Percentiles rank a stretch among this genome's conserved stretches.
These are phyloP conservation scores for Pecten maximus DNA, from an alignment of 2,888 invertebrate genomes.

Conservation along the genomic window DNA sequence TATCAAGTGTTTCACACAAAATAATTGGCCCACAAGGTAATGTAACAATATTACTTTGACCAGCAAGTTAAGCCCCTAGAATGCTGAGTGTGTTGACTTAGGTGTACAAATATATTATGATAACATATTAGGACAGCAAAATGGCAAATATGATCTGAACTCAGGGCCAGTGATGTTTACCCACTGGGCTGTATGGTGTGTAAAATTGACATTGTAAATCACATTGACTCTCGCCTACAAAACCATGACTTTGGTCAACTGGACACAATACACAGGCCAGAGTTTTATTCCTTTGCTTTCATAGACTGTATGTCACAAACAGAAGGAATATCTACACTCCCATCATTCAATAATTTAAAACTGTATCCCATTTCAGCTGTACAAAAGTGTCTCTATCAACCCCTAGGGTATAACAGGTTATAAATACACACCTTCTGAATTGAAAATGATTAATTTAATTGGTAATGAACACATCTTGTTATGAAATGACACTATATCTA, in stretches of 20 bases:
- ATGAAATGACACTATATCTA: too few relatives aligned
- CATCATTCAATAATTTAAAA: not conserved
- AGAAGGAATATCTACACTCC: not conserved
- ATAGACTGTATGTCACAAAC: not conserved
- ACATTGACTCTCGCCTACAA: not conserved
- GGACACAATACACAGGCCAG: not conserved
- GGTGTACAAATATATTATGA: not conserved
- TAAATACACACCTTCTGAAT: not conserved
- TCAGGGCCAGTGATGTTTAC: not conserved
- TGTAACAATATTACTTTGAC: not conserved
- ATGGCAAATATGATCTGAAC: not conserved
- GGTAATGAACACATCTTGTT: too few relatives aligned
- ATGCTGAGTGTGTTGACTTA: not conserved
- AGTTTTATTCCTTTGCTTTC: not conserved
- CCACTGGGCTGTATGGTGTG: not conserved
- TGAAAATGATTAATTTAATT: too few relatives aligned
- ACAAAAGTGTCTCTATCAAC: not conserved
- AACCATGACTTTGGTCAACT: not conserved
- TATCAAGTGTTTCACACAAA: not conserved
- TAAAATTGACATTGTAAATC: constrained; percentile 22
- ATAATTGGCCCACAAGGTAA: not conserved
- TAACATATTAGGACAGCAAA: not conserved
- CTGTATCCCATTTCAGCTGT: not conserved
- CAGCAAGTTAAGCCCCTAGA: not conserved
- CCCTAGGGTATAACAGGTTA: not conserved